phyloP scores from a whole-genome alignment of 2,888 invertebrate genomes.

The Dynastes hyllus region DNA sequence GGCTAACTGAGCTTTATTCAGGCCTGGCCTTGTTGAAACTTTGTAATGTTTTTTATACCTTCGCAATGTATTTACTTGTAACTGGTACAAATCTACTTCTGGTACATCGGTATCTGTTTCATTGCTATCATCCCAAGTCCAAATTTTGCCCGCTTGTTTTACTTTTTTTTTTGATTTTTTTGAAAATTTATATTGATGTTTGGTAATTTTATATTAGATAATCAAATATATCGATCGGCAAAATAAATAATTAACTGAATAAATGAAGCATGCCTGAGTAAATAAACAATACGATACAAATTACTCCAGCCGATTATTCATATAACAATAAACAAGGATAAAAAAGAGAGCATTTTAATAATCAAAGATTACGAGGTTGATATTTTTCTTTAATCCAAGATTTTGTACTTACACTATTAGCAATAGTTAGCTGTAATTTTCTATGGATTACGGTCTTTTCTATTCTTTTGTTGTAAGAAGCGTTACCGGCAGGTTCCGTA shows the following conservation, averaged over 20 bases:
- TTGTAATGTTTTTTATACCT: conserved; percentile 96
- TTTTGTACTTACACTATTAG: conserved; percentile 78
- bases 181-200: conserved; percentile 56
- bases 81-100: conserved; percentile 93
- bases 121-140: conserved; percentile 94
- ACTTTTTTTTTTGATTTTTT: too few relatives aligned
- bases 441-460: conserved; percentile 96
- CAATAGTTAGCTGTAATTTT: conserved; percentile 90
- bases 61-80: conserved; percentile 95
- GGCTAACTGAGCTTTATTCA: conserved; percentile 96
- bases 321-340: too few relatives aligned
- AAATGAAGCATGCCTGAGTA: not conserved
- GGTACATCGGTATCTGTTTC: conserved; percentile 94
- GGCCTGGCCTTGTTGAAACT: conserved; percentile 90
- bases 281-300: conserved; percentile 12
- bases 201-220: too few relatives aligned
- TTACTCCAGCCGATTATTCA: not conserved
- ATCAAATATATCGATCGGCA: too few relatives aligned
- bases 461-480: conserved; percentile 96
- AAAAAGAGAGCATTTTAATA: too few relatives aligned
- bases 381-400: not conserved
- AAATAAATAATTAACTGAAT: too few relatives aligned
- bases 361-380: not conserved
- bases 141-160: too few relatives aligned
- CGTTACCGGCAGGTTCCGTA: conserved; percentile 91